Evolutionary conservation across 1,140 invertebrate genomes (phyloP).

Genomic region (Capitella teleta): DNA sequence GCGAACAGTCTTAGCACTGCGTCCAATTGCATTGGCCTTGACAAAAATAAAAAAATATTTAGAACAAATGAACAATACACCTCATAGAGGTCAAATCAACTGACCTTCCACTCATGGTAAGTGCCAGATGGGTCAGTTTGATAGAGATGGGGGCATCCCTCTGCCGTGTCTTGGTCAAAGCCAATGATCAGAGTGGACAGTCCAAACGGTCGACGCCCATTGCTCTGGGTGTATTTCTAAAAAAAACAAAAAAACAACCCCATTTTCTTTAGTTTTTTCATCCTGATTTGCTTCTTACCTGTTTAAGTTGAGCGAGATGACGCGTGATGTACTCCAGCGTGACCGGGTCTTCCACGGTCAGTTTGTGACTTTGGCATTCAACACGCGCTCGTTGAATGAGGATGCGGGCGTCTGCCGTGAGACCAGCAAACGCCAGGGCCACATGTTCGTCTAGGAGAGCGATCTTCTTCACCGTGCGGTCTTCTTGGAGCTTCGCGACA

Average conservation of each 20-base stretch:
- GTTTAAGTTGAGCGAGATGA: conserved; percentile 67
- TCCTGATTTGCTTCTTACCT: conserved; percentile 32
- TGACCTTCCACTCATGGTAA: conserved; percentile 94
- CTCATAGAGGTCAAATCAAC: not conserved
- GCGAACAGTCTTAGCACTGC: conserved; percentile 92
- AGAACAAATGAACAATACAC: not conserved
- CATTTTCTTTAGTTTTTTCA: not conserved
- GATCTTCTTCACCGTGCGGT: conserved; percentile 97
- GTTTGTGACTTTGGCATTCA: conserved; percentile 95
- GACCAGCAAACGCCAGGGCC: conserved; percentile 98
- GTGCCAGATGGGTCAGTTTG: conserved; percentile 99
- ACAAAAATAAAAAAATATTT: conserved; percentile 12
- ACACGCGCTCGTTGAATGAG: conserved; percentile 93
- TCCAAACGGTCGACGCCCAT: conserved; percentile 95
- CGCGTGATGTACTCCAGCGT: conserved; percentile 97
- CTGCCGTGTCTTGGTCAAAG: conserved; percentile 95
- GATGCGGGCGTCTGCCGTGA: conserved; percentile 97
- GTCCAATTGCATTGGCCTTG: conserved; percentile 91
- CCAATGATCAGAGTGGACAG: conserved; percentile 96
- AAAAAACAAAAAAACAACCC: not conserved
- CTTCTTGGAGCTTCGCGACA: conserved; percentile 96
- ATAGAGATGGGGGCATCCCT: conserved; percentile 89
- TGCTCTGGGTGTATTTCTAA: conserved; percentile 96
- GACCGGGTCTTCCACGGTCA: conserved; percentile 99
- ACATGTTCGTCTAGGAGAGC: conserved; percentile 97